Conservation (phyloP, 2,888 invertebrate species). For the Macaria liturata region DNA sequence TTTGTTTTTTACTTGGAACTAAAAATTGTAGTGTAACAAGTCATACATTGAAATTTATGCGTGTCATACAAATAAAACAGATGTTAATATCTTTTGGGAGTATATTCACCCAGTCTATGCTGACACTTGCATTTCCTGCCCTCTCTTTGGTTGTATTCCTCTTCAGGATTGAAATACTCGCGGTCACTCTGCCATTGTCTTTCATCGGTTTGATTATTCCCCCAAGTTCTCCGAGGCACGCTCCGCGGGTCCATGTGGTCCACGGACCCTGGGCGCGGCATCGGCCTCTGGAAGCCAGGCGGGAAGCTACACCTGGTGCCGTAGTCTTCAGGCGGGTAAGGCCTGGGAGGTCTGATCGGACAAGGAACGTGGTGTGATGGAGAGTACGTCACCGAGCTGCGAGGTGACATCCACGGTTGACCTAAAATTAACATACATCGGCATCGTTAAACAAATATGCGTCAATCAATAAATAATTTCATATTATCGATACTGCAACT, state of each 20-base stretch:
- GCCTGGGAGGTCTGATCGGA: constrained; percentile 9
- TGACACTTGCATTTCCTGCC: constrained; percentile 2
- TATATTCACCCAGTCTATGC: not conserved
- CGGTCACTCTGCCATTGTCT: constrained; percentile 5
- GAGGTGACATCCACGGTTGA: not conserved
- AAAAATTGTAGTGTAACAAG: too few species aligned
- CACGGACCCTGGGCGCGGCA: constrained; percentile 19
- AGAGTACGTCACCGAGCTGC: not conserved
- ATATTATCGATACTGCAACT: too few species aligned
- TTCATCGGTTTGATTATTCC: constrained; percentile 1
- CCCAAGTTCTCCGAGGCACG: constrained; percentile 4
- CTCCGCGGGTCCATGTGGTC: constrained; percentile 16
- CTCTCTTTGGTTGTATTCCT: not conserved
- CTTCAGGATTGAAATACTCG: not conserved
- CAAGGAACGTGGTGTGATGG: constrained; percentile 5
- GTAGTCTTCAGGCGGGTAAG: constrained; percentile 12
- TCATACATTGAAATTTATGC: too few species aligned
- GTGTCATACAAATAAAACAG: not conserved
- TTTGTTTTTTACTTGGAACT: too few species aligned
- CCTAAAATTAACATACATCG: too few species aligned
- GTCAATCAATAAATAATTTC: too few species aligned
- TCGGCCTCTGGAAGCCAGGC: constrained; percentile 4
- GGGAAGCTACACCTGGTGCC: constrained; percentile 3
- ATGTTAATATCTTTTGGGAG: not conserved
- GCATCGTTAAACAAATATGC: too few species aligned